Percentiles rank a stretch among this genome's conserved stretches.
Evolutionary conservation across 2,797 vertebrate species (phyloP).

Genomic region (Sylvilagus floridanus): DNA sequence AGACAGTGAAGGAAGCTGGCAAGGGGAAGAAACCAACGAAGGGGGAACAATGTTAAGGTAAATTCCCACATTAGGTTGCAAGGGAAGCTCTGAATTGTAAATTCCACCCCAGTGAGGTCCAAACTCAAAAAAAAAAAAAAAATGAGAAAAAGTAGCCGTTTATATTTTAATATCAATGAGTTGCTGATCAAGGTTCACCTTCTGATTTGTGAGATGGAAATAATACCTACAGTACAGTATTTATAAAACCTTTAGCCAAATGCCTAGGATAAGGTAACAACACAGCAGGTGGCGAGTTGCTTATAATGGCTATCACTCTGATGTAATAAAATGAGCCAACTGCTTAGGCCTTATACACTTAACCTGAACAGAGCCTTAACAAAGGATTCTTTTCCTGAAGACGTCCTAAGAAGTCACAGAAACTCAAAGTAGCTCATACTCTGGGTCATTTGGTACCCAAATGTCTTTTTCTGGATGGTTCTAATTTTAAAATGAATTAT

Average conservation of each 20-base stretch:
- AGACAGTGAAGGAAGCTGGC: not conserved
- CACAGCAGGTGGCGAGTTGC: not conserved
- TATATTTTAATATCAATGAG: not conserved
- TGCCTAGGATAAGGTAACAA: not conserved
- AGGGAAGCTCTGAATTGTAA: not conserved
- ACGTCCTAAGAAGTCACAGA: not conserved
- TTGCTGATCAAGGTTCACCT: not conserved
- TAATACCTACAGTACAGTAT: not conserved
- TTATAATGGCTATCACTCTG: not conserved
- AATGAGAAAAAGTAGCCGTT: not conserved
- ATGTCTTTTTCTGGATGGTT: not conserved
- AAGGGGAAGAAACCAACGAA: not conserved
- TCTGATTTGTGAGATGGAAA: not conserved
- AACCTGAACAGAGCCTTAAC: not conserved
- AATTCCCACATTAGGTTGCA: not conserved
- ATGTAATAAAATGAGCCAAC: not conserved
- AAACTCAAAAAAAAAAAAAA: not conserved
- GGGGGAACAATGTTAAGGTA: not conserved
- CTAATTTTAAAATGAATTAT: constrained; percentile 47
- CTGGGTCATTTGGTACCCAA: not conserved
- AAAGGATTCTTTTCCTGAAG: not conserved
- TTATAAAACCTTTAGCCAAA: not conserved
- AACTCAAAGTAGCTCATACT: not conserved
- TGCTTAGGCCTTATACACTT: not conserved
- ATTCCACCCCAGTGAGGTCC: not conserved